Base-by-base conservation (phyloP, 2,888 invertebrate genomes). In the Oasisia sp. region DNA sequence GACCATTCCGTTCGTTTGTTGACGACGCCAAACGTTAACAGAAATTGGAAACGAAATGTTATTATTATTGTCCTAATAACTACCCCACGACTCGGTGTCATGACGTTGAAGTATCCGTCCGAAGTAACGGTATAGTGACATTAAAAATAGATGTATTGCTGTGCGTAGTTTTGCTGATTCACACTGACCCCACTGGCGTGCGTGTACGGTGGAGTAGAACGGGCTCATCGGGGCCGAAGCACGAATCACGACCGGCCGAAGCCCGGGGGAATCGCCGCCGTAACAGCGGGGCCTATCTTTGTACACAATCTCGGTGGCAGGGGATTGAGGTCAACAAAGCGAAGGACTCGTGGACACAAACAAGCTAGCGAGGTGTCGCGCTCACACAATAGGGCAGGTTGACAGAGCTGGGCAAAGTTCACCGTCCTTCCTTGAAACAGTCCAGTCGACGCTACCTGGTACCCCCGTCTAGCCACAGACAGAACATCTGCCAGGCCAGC, bases 391-490 rank as follows among this genome's bases (percentile, higher is more conserved):
- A 74, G 74, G 74, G 19, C 27, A 19, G 74, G 74, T 74, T 74
- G 74, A 74, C 74, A n/a, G 74, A 74, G 74, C 27, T 74, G 74
- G 74, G 74, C 74, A 74, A 74, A 74, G 74, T 74, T 74, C 74
- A 74, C 74, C 19, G 74, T 19, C 74, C 74, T 74, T 74, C 74
- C 74, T 74, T 74, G 74, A 19, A 74, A 74, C 74, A 74, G 19
- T 74, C 19, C 27, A n/a, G 74, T 27, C 74, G 74, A 74, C 74
- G 74, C 27, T 74, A 74, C 74, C 74, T 74, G 74, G 74, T 74
- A 74, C 74, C 19, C n/a, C 27, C 74, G 50, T 50, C 50, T 50
- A 50, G 50, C 50, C 50, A 14, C 50, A 50, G 74, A 74, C 27
- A 27, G 74, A 74, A 74, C 74, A 74, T 74, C 74, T 74, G 74